Evolutionary conservation across 2,113 vertebrate genomes (phyloP), one percentile per base, ranked within the genome.

Genomic region (Prunella himalayana): DNA sequence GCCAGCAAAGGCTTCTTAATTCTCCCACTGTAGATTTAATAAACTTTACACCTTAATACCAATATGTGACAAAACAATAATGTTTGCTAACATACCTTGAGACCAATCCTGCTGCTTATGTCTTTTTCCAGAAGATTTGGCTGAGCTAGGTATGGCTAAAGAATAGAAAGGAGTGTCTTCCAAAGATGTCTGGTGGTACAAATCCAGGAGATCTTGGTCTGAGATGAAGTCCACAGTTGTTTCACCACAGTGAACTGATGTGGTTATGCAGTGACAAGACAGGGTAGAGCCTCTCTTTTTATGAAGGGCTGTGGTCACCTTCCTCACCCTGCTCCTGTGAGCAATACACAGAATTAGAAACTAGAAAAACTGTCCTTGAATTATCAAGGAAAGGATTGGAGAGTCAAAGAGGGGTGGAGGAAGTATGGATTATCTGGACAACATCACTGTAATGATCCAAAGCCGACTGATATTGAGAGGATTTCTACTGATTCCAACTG

Each of bases 71-170:
- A 59, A 73, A 44, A 42, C 9, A 78, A 17, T 25, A 90, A 69
- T 64, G 13, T 86, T 73, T 78, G 16, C 27, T 69, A n/a, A 65
- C 80, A 6, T 93, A 96, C 92, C 93, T 96, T 61, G 35, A 84
- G 76, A 84, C 10, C 13, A 78, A 18, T 88, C 28, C 35, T 88
- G 47, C 35, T 60, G 21, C 21, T 86, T 89, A 15, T 44, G 31
- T 81, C 44, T 45, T 66, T 69, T 85, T 86, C 72, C 49, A 79
- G 79, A 90, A 78, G 42, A 53, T 84, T 30, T 0, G 3, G 4
- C 11, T 76, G 78, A 69, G 57, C 31, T 85, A 35, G 7, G 4
- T 72, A 23, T 4, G 0, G 53, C 56, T 75, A 37, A 81, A 41
- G 30, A 68, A 68, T 81, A 82, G 19, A 35, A 90, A 88, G 2